phyloP scores from a whole-genome alignment of 2,113 vertebrate genomes.

The Mobula birostris region DNA sequence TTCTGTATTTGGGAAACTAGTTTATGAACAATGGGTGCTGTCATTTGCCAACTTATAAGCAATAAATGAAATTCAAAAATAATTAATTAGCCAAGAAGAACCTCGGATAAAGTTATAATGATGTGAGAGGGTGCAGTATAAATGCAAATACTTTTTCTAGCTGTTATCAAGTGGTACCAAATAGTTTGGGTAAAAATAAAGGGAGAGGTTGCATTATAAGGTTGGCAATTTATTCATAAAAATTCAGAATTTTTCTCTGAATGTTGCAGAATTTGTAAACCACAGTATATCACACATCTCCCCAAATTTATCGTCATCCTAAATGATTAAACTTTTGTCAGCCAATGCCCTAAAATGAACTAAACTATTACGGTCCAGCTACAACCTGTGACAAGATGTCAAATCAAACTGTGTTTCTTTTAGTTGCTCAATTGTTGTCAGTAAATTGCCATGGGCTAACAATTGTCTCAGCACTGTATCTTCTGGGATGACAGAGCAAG shows the following conservation, averaged over 20 bases:
- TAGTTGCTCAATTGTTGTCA: background rate
- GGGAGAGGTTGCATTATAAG: background rate
- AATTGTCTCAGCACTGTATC: background rate
- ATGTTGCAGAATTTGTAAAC: conserved; percentile 4
- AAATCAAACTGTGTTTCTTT: background rate
- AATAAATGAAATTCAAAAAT: background rate
- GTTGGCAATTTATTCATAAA: background rate
- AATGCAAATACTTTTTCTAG: background rate
- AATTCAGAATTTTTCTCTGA: background rate
- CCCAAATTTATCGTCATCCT: background rate
- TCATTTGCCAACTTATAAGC: background rate
- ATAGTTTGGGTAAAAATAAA: background rate
- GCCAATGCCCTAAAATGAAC: background rate
- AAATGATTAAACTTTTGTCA: background rate
- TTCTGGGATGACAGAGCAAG: background rate
- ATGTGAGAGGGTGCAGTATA: background rate
- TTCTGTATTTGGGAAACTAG: background rate
- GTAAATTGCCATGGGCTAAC: background rate
- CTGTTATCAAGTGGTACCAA: background rate
- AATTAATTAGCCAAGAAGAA: background rate
- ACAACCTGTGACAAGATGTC: background rate
- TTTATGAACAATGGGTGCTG: background rate
- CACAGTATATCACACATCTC: background rate
- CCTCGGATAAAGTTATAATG: background rate
- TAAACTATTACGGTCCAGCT: background rate